These are phyloP conservation scores for Bugula neritina DNA, from an alignment of 2,888 invertebrate genomes.

Conservation along the genomic window DNA sequence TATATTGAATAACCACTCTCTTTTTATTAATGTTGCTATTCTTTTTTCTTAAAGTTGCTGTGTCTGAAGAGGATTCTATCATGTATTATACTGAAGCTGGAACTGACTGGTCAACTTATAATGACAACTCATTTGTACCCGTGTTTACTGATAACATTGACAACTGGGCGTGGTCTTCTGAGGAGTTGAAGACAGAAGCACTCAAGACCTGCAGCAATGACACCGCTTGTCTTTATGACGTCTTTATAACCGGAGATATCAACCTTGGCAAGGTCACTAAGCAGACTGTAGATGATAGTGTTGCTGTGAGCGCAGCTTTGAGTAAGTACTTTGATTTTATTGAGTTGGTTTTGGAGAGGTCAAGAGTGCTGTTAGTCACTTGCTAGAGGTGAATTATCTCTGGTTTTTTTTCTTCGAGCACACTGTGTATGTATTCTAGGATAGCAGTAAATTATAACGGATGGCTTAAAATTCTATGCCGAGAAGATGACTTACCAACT, in stretches of 20 bases:
- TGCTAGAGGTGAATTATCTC: too few relatives aligned
- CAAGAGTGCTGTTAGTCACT: too few relatives aligned
- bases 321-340: neutral
- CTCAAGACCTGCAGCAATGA: neutral
- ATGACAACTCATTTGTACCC: slow-evolving; percentile 18
- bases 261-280: neutral
- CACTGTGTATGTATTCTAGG: too few relatives aligned
- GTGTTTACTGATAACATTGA: slow-evolving; percentile 19
- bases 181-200: neutral
- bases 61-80: neutral
- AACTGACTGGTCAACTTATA: slow-evolving; percentile 10
- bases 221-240: slow-evolving; percentile 18
- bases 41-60: too few relatives aligned
- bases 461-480: too few relatives aligned
- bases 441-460: too few relatives aligned
- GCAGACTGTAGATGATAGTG: neutral
- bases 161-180: slow-evolving; percentile 14
- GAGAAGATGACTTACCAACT: too few relatives aligned
- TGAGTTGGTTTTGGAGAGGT: too few relatives aligned
- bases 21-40: too few relatives aligned
- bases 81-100: slow-evolving; percentile 15
- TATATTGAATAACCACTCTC: too few relatives aligned
- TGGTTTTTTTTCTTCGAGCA: too few relatives aligned
- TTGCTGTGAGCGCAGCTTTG: neutral
- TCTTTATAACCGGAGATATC: slow-evolving; percentile 10